Percentiles rank a stretch among this genome's conserved stretches.
phyloP scores from a whole-genome alignment of 37 sponge, comb jelly and placozoan species.

The Aplysina aerophoba region DNA sequence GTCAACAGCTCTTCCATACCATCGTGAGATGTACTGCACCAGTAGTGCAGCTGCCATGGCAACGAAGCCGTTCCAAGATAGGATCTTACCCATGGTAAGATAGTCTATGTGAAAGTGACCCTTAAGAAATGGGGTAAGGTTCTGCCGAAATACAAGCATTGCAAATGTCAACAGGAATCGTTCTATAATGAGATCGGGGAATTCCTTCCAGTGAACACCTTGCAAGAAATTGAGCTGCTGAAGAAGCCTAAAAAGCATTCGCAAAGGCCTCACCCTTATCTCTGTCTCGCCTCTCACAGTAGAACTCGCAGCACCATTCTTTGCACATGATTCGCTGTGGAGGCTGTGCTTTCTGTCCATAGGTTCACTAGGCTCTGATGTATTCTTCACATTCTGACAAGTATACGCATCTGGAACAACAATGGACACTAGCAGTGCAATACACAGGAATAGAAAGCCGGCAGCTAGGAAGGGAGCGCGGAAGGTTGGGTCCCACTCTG shows the following conservation, averaged over 20 bases:
- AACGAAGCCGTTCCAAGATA: conserved; percentile 66
- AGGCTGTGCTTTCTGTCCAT: neutral
- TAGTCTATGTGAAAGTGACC: conserved; percentile 39
- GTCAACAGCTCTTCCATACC: conserved; percentile 38
- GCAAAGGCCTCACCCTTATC: no score
- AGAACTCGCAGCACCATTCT: neutral
- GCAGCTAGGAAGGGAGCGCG: conserved; percentile 26
- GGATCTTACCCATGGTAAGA: conserved; percentile 60
- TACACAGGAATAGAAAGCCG: conserved; percentile 1
- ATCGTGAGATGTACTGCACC: conserved; percentile 44
- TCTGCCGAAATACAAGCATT: conserved; percentile 62
- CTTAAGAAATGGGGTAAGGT: conserved; percentile 65
- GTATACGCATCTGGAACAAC: neutral
- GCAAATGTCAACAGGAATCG: conserved; percentile 57
- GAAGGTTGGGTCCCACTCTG: conserved; percentile 61
- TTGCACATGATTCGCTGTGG: neutral
- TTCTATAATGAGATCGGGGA: conserved; percentile 43
- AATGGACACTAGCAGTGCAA: neutral
- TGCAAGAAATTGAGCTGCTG: conserved; percentile 43
- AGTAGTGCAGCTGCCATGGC: conserved; percentile 40
- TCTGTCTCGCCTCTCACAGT: no score
- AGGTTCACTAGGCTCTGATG: no score
- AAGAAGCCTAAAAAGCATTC: neutral
- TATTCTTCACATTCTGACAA: neutral
- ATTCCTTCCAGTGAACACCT: conserved; percentile 41